These are phyloP conservation scores for Hoplostethus atlanticus DNA, from an alignment of 2,797 vertebrate species.

Conservation along the genomic window DNA sequence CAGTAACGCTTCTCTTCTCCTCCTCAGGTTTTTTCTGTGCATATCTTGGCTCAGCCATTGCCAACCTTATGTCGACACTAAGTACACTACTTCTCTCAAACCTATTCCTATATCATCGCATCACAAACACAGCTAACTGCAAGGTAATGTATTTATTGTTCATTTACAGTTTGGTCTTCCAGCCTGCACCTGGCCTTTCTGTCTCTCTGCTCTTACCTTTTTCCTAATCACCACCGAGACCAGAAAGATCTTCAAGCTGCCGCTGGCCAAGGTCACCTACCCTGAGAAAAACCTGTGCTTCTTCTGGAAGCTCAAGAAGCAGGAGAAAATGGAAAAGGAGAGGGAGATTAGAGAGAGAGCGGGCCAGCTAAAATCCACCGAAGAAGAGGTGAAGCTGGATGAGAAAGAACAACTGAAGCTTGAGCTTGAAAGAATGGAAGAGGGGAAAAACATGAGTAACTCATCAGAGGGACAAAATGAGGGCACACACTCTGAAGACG, in stretches of 20 bases:
- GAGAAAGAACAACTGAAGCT: constrained; percentile 64
- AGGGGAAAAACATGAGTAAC: constrained; percentile 1
- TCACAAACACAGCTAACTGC: not conserved
- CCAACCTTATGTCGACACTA: constrained; percentile 90
- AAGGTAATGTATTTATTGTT: not conserved
- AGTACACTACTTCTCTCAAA: constrained; percentile 53
- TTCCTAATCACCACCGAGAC: constrained; percentile 90
- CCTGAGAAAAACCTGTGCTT: constrained; percentile 93
- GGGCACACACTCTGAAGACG: not conserved
- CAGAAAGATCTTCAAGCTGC: constrained; percentile 89
- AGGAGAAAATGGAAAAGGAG: constrained; percentile 71
- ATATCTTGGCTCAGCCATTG: constrained; percentile 90
- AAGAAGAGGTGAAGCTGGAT: constrained; percentile 32
- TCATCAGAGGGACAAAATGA: not conserved
- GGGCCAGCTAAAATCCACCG: constrained; percentile 29
- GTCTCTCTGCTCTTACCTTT: constrained; percentile 92
- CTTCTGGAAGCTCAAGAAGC: constrained; percentile 84
- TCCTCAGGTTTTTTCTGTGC: constrained; percentile 92
- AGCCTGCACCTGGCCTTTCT: constrained; percentile 96
- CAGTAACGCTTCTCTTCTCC: not conserved
- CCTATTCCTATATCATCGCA: not conserved
- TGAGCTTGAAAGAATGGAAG: constrained; percentile 49
- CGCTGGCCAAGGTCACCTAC: constrained; percentile 91
- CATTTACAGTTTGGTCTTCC: constrained; percentile 90
- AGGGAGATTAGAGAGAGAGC: constrained; percentile 54